Evolutionary conservation across 2,113 vertebrate species (phyloP).

Genomic region (Alethe diademata): DNA sequence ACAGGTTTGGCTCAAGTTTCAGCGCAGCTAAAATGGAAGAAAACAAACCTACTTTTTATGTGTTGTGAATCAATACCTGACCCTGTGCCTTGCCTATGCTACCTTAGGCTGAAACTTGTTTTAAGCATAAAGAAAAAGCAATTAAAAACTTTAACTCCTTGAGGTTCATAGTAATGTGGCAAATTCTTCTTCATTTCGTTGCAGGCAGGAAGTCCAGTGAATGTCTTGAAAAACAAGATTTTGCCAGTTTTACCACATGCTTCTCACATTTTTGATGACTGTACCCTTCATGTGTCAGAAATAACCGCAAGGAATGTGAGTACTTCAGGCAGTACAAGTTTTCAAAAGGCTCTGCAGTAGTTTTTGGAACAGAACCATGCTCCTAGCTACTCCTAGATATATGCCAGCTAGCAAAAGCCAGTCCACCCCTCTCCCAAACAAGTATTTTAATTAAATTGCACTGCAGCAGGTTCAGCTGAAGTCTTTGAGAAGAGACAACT

Average conservation of each 20-base stretch:
- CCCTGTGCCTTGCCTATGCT: neutral
- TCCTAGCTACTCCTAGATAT: neutral
- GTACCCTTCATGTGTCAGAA: neutral
- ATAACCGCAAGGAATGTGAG: neutral
- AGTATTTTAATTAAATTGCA: neutral
- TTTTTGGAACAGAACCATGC: neutral
- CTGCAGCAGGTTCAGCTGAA: neutral
- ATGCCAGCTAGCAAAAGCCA: neutral
- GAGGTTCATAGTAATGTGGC: neutral
- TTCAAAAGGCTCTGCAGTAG: neutral
- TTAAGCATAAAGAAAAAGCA: neutral
- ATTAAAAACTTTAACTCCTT: neutral
- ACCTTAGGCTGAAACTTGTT: neutral
- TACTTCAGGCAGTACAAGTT: neutral
- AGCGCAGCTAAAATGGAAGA: neutral
- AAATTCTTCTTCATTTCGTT: neutral
- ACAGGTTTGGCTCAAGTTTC: neutral
- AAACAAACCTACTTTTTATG: neutral
- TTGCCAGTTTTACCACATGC: neutral
- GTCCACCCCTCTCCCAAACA: neutral
- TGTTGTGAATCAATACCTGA: neutral
- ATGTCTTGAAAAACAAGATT: neutral
- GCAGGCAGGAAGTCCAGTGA: neutral
- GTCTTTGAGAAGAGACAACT: neutral
- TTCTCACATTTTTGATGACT: constrained; percentile 12